Evolutionary conservation across 2,888 invertebrate species (phyloP).

Genomic region (Hybos culiciformis): DNA sequence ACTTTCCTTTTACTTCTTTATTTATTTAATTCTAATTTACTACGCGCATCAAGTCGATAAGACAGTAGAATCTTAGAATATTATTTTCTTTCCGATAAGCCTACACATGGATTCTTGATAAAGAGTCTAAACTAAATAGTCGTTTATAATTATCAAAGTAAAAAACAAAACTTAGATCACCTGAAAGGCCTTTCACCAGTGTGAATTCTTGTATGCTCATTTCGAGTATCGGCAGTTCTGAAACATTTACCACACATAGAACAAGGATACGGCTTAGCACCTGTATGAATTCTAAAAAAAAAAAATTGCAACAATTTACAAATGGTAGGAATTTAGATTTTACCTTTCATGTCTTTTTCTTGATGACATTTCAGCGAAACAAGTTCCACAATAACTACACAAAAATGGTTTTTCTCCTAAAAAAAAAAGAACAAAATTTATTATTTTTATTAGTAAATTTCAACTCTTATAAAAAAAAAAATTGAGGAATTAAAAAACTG

Average conservation of each 20-base stretch:
- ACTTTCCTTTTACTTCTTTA: no score
- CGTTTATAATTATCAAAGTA: not conserved
- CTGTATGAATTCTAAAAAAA: conserved; percentile 27
- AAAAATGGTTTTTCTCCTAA: conserved; percentile 28
- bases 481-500: no score
- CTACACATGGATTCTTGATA: no score
- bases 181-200: conserved; percentile 32
- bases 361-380: conserved; percentile 32
- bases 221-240: conserved; percentile 32
- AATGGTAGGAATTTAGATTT: not conserved
- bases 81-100: no score
- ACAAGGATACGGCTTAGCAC: conserved; percentile 31
- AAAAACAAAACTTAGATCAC: conserved; percentile 14
- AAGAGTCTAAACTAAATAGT: no score
- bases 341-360: conserved; percentile 34
- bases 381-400: conserved; percentile 29
- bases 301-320: not conserved
- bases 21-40: no score
- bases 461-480: conserved; percentile 11
- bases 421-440: not conserved
- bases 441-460: not conserved
- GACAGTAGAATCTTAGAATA: no score
- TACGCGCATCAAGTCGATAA: no score
- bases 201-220: conserved; percentile 29
- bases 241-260: conserved; percentile 31